Evolutionary conservation across 1,140 invertebrate genomes (phyloP).

Genomic region (Drosophila trapezifrons): DNA sequence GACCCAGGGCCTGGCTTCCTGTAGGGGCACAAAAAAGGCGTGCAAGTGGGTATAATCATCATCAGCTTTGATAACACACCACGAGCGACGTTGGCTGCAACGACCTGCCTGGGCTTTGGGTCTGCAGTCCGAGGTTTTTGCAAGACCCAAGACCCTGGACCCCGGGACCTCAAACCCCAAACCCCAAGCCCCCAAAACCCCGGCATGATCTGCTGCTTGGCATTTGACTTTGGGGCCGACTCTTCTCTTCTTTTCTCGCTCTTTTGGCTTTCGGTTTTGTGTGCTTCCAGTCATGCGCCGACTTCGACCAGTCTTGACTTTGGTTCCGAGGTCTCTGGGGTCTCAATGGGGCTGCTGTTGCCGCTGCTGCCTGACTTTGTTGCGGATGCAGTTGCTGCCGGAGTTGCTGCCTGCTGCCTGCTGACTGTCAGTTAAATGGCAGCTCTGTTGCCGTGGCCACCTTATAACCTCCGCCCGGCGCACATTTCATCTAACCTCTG

Average conservation of each 20-base stretch:
- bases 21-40: conserved; percentile 74
- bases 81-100: conserved; percentile 67
- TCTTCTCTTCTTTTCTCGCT: conserved; percentile 32
- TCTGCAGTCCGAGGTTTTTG: conserved; percentile 28
- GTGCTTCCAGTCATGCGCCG: conserved; percentile 75
- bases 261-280: conserved; percentile 14
- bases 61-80: conserved; percentile 83
- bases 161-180: conserved; percentile 21
- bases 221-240: conserved; percentile 79
- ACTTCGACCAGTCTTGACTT: conserved; percentile 36
- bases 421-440: conserved; percentile 75
- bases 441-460: conserved; percentile 75
- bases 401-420: conserved; percentile 29
- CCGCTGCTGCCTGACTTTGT: conserved; percentile 52
- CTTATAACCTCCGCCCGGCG: conserved; percentile 73
- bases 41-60: conserved; percentile 83
- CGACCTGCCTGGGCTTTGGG: conserved; percentile 58
- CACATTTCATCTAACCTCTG: conserved; percentile 78
- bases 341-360: conserved; percentile 49
- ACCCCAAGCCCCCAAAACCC: conserved; percentile 23
- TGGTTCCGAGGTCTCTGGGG: conserved; percentile 49
- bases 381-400: conserved; percentile 27
- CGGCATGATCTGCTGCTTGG: conserved; percentile 76
- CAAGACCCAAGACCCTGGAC: conserved; percentile 34
- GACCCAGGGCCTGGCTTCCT: conserved; percentile 36